These are phyloP conservation scores for Staurois parvus DNA, from an alignment of 2,797 vertebrate species.

Conservation along the genomic window DNA sequence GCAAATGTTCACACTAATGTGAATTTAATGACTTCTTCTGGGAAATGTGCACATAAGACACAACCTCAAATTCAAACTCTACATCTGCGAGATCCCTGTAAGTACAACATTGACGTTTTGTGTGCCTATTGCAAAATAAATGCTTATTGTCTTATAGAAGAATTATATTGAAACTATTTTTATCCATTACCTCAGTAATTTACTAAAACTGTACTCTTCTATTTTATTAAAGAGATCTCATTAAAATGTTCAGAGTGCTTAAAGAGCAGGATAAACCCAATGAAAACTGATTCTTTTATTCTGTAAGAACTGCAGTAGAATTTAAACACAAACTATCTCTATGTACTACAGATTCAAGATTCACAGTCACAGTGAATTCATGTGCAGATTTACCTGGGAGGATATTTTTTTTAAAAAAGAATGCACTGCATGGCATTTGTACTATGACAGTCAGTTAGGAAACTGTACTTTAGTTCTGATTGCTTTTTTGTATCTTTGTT, in stretches of 20 bases:
- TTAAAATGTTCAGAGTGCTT: background rate
- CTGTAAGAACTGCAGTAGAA: too few relatives aligned
- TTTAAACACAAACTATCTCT: too few relatives aligned
- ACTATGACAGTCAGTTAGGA: too few relatives aligned
- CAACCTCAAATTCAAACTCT: slow-evolving; percentile 18
- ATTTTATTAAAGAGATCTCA: background rate
- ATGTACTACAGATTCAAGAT: too few relatives aligned
- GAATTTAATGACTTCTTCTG: slow-evolving; percentile 47
- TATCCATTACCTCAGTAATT: background rate
- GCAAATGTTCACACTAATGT: slow-evolving; percentile 54
- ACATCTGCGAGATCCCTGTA: background rate
- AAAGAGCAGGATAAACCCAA: background rate
- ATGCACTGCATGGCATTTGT: too few relatives aligned
- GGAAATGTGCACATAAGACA: slow-evolving; percentile 58
- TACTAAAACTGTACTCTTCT: background rate
- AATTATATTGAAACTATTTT: background rate
- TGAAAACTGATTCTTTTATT: too few relatives aligned
- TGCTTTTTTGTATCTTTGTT: too few relatives aligned
- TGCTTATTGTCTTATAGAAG: background rate
- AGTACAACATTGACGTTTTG: background rate
- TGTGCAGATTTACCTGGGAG: too few relatives aligned
- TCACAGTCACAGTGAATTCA: too few relatives aligned
- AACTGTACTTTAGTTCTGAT: too few relatives aligned
- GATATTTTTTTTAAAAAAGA: too few relatives aligned
- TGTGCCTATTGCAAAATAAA: background rate